phyloP scores from a whole-genome alignment of 2,113 vertebrate genomes.

The Chionodraco myersi region DNA sequence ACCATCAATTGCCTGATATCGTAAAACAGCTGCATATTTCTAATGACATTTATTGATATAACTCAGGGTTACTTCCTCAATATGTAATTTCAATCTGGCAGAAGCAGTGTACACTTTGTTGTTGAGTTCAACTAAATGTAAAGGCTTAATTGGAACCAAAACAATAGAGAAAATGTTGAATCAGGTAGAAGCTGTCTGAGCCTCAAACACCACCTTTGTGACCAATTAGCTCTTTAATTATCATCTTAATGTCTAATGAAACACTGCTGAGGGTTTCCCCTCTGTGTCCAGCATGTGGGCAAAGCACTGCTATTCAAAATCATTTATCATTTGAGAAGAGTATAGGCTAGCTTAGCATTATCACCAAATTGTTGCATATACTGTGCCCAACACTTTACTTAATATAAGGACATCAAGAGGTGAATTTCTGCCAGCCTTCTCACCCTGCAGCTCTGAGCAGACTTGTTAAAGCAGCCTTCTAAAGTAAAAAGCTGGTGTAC shows the following conservation, averaged over 20 bases:
- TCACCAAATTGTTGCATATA: slow-evolving; percentile 27
- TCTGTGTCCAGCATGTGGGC: slow-evolving; percentile 29
- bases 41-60: slow-evolving; percentile 28
- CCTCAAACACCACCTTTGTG: slow-evolving; percentile 7
- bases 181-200: slow-evolving; percentile 32
- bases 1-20: slow-evolving; percentile 6
- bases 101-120: slow-evolving; percentile 19
- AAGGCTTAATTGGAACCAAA: slow-evolving; percentile 29
- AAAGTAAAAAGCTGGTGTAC: slow-evolving; percentile 52
- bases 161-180: slow-evolving; percentile 2
- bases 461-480: slow-evolving; percentile 27
- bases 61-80: slow-evolving; percentile 25
- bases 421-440: slow-evolving; percentile 26
- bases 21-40: slow-evolving; percentile 38
- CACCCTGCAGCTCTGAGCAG: slow-evolving; percentile 19
- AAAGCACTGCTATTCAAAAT: slow-evolving; percentile 48
- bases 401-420: slow-evolving; percentile 37
- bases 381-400: slow-evolving; percentile 31
- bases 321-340: slow-evolving; percentile 21
- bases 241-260: slow-evolving; percentile 7
- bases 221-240: slow-evolving; percentile 17
- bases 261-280: slow-evolving; percentile 24
- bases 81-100: slow-evolving; percentile 29
- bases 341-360: slow-evolving; percentile 16
- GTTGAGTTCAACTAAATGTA: slow-evolving; percentile 2